Evolutionary conservation across 2,113 vertebrate genomes (phyloP).

Genomic region (Esox niger): DNA sequence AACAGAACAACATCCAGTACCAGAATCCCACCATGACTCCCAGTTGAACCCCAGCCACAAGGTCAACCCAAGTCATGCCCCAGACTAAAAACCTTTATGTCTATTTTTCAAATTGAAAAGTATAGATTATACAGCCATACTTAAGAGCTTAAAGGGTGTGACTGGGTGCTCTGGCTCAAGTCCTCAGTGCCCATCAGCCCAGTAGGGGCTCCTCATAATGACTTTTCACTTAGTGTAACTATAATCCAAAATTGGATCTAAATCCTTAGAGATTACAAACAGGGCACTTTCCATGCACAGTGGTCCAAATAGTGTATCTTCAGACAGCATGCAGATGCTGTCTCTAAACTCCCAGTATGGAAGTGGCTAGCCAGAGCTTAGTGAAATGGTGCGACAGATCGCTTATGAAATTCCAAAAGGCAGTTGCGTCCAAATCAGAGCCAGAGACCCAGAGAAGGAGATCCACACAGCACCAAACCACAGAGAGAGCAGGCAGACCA

Average conservation of each 20-base stretch:
- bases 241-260: slow-evolving; percentile 73
- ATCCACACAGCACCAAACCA: too few species aligned
- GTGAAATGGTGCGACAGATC: not conserved
- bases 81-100: slow-evolving; percentile 63
- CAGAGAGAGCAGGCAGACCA: too few species aligned
- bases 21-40: too few species aligned
- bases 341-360: slow-evolving; percentile 32
- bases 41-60: slow-evolving; percentile 47
- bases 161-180: slow-evolving; percentile 46
- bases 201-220: slow-evolving; percentile 56
- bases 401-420: not conserved
- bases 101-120: slow-evolving; percentile 64
- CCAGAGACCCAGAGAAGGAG: too few species aligned
- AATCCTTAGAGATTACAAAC: slow-evolving; percentile 72
- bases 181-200: slow-evolving; percentile 52
- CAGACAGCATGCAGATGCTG: slow-evolving; percentile 49
- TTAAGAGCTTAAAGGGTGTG: slow-evolving; percentile 63
- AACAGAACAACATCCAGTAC: too few species aligned
- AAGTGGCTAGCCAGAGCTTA: slow-evolving; percentile 19
- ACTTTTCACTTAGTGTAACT: slow-evolving; percentile 60
- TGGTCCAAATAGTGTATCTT: slow-evolving; percentile 60
- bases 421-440: not conserved
- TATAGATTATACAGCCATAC: slow-evolving; percentile 66
- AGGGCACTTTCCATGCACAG: slow-evolving; percentile 59
- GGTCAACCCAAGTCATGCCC: slow-evolving; percentile 50